phyloP scores from a whole-genome alignment of 2,888 invertebrate genomes.

The Athrips mouffetella region DNA sequence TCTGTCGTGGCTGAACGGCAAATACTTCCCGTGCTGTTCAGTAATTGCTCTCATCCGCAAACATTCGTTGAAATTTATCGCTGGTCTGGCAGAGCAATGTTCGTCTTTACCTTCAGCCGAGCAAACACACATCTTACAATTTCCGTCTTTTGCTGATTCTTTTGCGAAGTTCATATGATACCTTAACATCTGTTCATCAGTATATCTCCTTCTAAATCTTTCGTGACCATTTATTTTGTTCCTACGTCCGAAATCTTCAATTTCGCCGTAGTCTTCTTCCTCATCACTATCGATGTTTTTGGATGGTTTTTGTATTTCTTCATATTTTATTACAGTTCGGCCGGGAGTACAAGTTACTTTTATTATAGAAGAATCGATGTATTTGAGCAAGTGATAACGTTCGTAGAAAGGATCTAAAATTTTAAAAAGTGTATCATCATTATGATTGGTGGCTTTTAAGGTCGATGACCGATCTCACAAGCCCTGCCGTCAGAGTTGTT shows the following conservation, averaged over 20 bases:
- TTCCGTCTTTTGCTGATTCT: constrained; percentile 27
- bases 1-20: constrained; percentile 32
- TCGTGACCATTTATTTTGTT: not conserved
- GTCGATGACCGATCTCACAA: too few relatives aligned
- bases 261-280: too few relatives aligned
- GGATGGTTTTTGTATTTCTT: too few relatives aligned
- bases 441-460: too few relatives aligned
- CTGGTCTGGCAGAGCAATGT: constrained; percentile 53
- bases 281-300: too few relatives aligned
- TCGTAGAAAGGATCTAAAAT: too few relatives aligned
- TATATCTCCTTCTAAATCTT: not conserved
- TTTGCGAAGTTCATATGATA: constrained; percentile 40
- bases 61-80: constrained; percentile 59
- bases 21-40: constrained; percentile 29
- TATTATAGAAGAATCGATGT: not conserved
- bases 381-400: too few relatives aligned
- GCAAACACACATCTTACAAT: constrained; percentile 57
- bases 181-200: constrained; percentile 27
- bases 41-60: constrained; percentile 36
- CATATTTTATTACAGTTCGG: constrained; percentile 46
- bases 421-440: too few relatives aligned
- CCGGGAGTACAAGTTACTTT: constrained; percentile 48
- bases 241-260: constrained; percentile 24
- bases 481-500: too few relatives aligned
- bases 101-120: constrained; percentile 52